Conservation (phyloP, 2,797 vertebrate genomes). For the Mormyrops boulengeri region DNA sequence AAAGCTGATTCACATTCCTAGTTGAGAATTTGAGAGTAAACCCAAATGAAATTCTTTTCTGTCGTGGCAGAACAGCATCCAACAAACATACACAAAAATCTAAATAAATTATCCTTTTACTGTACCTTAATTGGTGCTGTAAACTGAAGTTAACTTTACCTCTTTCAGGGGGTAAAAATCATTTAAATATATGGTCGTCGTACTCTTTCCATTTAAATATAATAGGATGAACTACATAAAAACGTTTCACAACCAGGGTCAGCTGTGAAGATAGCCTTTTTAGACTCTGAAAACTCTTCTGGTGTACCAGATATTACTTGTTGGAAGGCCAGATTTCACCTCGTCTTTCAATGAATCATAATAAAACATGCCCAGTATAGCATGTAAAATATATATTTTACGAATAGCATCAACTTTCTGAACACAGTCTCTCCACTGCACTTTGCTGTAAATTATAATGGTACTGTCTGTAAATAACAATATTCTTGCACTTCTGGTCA, state of each 20-base stretch:
- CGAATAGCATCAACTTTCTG: not conserved
- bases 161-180: not conserved
- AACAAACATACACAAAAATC: not conserved
- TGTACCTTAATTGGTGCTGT: not conserved
- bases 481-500: not conserved
- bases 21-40: constrained; percentile 24
- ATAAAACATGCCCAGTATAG: not conserved
- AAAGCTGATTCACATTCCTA: constrained; percentile 30
- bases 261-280: not conserved
- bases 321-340: not conserved
- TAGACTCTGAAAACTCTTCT: not conserved
- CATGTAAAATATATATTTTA: not conserved
- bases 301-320: not conserved
- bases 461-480: not conserved
- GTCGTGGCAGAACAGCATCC: not conserved
- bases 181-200: not conserved
- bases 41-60: constrained; percentile 30
- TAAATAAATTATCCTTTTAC: not conserved
- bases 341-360: not conserved
- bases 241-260: not conserved
- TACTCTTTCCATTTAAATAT: not conserved
- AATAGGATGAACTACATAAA: not conserved
- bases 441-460: not conserved
- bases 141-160: not conserved
- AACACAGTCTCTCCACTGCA: not conserved